Evolutionary conservation across 2,113 vertebrate species (phyloP).

Genomic region (Bujurquina vittata): DNA sequence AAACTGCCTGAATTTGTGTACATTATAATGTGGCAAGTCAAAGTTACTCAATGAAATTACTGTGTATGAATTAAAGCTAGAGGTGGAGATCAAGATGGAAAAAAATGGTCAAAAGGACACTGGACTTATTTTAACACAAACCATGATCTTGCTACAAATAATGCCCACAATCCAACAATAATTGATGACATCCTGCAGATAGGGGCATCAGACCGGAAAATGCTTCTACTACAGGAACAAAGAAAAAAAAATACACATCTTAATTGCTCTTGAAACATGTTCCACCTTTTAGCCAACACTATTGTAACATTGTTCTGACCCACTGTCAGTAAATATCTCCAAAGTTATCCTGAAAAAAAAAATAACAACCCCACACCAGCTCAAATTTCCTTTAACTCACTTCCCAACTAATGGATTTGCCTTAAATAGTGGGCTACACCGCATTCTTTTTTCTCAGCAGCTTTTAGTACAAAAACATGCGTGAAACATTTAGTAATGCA

Average conservation of each 20-base stretch:
- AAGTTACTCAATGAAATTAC: background rate
- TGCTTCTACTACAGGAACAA: background rate
- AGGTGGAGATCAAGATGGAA: background rate
- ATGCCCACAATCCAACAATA: background rate
- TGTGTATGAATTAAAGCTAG: too few relatives aligned
- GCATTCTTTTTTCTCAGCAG: background rate
- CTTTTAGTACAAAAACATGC: slow-evolving; percentile 13
- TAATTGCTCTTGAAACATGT: slow-evolving; percentile 5
- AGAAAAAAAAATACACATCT: background rate
- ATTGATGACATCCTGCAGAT: background rate
- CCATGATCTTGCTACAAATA: background rate
- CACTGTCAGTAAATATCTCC: slow-evolving; percentile 14
- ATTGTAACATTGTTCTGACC: slow-evolving; percentile 4
- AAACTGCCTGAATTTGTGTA: background rate
- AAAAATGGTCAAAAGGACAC: background rate
- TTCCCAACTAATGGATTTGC: slow-evolving; percentile 9
- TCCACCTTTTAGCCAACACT: background rate
- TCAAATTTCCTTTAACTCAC: slow-evolving; percentile 33
- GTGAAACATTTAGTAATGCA: background rate
- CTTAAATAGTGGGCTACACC: slow-evolving; percentile 1
- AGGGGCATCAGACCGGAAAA: background rate
- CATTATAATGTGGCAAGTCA: background rate
- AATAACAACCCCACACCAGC: background rate
- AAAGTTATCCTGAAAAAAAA: slow-evolving; percentile 50
- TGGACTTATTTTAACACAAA: background rate